Base-by-base conservation (phyloP, 2,113 vertebrate genomes). In the Catharus minimus region DNA sequence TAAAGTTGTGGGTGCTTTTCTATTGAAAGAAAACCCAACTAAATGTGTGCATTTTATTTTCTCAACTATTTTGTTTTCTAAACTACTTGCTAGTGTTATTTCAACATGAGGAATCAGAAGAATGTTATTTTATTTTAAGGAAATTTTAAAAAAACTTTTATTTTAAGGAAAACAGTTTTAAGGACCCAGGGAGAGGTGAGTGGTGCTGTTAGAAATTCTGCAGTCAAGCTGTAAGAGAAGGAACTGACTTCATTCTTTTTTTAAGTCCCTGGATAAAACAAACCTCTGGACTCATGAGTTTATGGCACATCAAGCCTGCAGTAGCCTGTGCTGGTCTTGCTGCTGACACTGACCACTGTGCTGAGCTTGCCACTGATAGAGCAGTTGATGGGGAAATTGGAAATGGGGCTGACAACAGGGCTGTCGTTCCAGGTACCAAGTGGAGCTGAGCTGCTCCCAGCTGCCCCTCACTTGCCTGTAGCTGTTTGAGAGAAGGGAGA, bases 341-440 rank as follows among this genome's bases (percentile, higher is more conserved):
- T 71, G 53, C 24, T 28, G 46, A 4, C 3, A 6, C 22, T 28
- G 65, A 16, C 21, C 38, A 3, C 27, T 1, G 2, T 19, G 44
- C 47, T 66, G 53, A 56, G 78, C 56, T 75, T 16, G 10, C 55
- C 23, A 1, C 4, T n/a, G 55, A 16, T 1, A 49, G 57, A 46
- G 7, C 12, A 16, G 10, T 0, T 17, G 57, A 21, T 43, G n/a
- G 62, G 53, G 30, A 82, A 76, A 44, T 0, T 11, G 16, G 36
- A 80, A 64, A 60, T 1, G 21, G 27, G 38, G 43, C 44, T 60
- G 57, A n/a, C 13, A 39, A 14, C 0, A 0, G 7, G 8, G 30
- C 5, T 22, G 14, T 75, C 4, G 0, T 60, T 82, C 24, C 50
- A 23, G 38, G 11, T 30, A 15, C 26, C 4, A n/a, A 43, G 9